Conservation (phyloP, 2,113 vertebrate genomes). For the Eidolon helvum region DNA sequence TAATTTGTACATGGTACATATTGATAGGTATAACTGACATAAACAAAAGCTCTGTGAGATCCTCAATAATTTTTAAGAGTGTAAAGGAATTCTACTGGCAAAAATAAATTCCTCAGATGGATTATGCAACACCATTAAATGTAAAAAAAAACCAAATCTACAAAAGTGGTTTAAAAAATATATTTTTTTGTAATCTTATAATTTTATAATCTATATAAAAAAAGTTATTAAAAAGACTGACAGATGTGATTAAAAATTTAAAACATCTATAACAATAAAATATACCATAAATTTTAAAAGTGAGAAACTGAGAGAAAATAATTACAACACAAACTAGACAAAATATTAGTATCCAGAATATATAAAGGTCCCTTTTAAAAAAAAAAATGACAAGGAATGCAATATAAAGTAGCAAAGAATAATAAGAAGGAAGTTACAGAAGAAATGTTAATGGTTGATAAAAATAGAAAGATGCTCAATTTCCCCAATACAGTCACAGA, state of each 20-base stretch:
- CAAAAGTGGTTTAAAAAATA: neutral
- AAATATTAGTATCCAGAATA: neutral
- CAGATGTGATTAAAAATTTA: neutral
- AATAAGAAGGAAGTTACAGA: neutral
- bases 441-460: neutral
- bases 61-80: neutral
- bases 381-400: neutral
- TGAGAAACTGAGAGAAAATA: neutral
- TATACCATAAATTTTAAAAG: neutral
- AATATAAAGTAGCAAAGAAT: neutral
- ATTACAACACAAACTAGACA: neutral
- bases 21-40: neutral
- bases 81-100: neutral
- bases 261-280: neutral
- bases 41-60: neutral
- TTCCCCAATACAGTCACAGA: neutral
- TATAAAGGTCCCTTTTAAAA: neutral
- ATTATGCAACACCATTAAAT: neutral
- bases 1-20: neutral
- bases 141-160: neutral
- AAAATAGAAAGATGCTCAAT: neutral
- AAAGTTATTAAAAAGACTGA: neutral
- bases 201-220: neutral
- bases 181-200: neutral
- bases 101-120: neutral